A percentile compares a stretch with the other conserved stretches of the same genome.
Evolutionary conservation across 2,113 vertebrate species (phyloP).

Genomic region (Brachypodius melanocephalos): DNA sequence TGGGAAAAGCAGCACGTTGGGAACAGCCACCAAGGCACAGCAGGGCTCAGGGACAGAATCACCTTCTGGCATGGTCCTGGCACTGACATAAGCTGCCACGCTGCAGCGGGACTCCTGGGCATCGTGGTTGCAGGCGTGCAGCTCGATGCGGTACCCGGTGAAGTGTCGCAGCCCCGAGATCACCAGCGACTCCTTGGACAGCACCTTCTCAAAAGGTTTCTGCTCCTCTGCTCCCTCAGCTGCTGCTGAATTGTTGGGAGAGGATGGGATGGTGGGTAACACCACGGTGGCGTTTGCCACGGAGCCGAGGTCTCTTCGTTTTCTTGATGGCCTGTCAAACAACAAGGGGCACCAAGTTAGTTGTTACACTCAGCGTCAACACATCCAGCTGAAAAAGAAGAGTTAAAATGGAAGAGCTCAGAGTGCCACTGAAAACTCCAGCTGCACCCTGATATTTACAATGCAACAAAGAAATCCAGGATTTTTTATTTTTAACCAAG

Average conservation of each 20-base stretch:
- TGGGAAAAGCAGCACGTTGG: background rate
- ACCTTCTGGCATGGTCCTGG: constrained; percentile 95
- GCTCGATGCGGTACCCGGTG: constrained; percentile 94
- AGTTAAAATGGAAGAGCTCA: background rate
- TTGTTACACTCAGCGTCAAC: rapidly evolving
- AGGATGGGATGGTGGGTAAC: constrained; percentile 52
- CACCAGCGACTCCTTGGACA: constrained; percentile 84
- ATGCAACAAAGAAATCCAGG: background rate
- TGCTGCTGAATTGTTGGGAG: constrained; percentile 48
- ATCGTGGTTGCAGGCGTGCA: constrained; percentile 91
- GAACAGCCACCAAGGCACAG: background rate
- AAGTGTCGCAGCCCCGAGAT: constrained; percentile 93
- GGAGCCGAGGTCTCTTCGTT: constrained; percentile 81
- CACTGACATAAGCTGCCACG: constrained; percentile 87
- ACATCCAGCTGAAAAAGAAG: background rate
- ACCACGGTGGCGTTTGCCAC: constrained; percentile 76
- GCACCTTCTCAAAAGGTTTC: constrained; percentile 80
- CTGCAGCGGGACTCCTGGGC: constrained; percentile 80
- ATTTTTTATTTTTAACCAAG: background rate
- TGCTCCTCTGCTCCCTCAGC: constrained; percentile 68
- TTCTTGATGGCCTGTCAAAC: constrained; percentile 77
- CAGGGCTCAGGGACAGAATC: background rate
- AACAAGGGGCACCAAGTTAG: rapidly evolving
- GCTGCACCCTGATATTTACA: background rate
- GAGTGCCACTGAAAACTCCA: background rate